Base-by-base conservation (phyloP, 2,113 vertebrate species). In the Hemiprocne comata region DNA sequence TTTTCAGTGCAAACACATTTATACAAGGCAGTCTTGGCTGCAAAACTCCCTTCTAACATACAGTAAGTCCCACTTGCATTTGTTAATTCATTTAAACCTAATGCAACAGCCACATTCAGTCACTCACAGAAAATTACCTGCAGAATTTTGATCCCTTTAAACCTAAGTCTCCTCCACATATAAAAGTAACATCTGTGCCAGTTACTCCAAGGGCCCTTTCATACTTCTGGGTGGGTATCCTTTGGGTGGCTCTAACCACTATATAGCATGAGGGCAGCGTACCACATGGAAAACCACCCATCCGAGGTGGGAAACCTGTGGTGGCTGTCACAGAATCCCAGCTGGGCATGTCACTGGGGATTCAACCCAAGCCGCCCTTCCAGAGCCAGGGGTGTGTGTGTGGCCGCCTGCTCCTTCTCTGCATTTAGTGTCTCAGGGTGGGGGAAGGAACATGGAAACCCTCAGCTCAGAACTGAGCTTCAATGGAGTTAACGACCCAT, bases 1-100 rank as follows among this genome's bases (percentile, higher is more conserved):
- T 97, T 96, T 98, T 98, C 98, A 99, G 99, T 99, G 99, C 99
- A 99, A 99, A 99, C 98, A 98, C 98, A 98, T 98, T 98, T 98
- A 98, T 98, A 98, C 98, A 98, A 99, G 98, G 98, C 98, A 98
- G 98, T 98, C 98, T 98, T 98, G 98, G 98, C 98, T 98, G 98
- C 98, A 98, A 98, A 98, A 98, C 98, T 98, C 97, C 98, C 98
- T 98, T 98, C 97, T 98, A 98, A 97, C 98, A 98, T 98, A 98
- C 98, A 98, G 98, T 98, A 98, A 98, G 97, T 98, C 97, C 98
- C 98, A 98, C 98, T 98, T 98, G 98, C 97, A 97, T 98, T 97
- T 98, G 97, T 97, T 97, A 97, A 98, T 96, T 98, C 97, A 98
- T 97, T 98, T 98, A 98, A 96, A 97, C 97, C 98, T 97, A 98